These are phyloP conservation scores for Chamaea fasciata DNA, from an alignment of 2,113 vertebrate species.

Conservation along the genomic window DNA sequence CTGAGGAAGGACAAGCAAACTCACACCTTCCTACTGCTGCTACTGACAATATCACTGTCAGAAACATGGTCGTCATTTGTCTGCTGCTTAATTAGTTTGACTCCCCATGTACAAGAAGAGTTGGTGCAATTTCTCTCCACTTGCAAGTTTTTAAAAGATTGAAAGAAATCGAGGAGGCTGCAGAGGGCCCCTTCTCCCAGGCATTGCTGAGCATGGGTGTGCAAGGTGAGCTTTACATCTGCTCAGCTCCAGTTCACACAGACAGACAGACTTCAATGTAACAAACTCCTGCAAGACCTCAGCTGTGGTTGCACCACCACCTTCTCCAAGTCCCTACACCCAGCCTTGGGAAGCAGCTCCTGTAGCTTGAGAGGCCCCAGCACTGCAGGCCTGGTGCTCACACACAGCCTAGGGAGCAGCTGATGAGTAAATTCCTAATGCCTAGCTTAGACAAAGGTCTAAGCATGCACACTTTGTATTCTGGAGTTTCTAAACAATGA, in stretches of 20 bases:
- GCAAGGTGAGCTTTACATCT: not conserved
- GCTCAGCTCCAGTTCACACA: not conserved
- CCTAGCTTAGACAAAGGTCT: not conserved
- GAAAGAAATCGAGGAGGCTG: rapidly evolving
- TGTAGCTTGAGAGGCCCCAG: not conserved
- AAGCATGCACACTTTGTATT: not conserved
- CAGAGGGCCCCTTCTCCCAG: not conserved
- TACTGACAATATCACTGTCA: not conserved
- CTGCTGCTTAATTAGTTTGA: not conserved
- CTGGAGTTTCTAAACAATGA: not conserved
- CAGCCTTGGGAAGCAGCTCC: no score
- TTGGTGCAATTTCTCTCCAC: not conserved
- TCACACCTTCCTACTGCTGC: not conserved
- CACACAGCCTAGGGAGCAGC: not conserved
- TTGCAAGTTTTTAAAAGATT: not conserved
- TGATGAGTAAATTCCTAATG: not conserved
- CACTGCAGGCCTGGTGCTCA: not conserved
- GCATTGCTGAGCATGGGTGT: not conserved
- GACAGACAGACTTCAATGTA: rapidly evolving
- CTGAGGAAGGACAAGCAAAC: not conserved
- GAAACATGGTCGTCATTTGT: not conserved
- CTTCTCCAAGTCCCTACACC: not conserved
- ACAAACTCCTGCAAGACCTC: not conserved
- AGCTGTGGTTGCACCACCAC: not conserved
- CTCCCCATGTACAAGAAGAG: not conserved